Evolutionary conservation across 2,888 invertebrate genomes (phyloP).

Genomic region (Tipula helvola): DNA sequence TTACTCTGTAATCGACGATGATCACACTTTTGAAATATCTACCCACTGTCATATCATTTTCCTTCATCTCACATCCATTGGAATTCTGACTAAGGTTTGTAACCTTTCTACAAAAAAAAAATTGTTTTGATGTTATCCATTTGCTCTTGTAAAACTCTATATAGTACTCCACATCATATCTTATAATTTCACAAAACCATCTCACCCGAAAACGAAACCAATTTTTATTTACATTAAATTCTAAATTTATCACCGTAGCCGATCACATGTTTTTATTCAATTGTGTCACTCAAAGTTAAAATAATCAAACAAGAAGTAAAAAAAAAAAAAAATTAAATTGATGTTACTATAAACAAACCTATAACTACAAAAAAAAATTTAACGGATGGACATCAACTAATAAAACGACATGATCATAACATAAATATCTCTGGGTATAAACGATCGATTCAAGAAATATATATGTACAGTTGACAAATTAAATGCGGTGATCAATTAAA

Average conservation of each 20-base stretch:
- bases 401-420: neutral
- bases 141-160: neutral
- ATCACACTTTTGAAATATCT: neutral
- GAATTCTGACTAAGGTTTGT: neutral
- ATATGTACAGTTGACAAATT: neutral
- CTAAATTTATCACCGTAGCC: neutral
- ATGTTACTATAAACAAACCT: neutral
- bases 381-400: conserved; percentile 4
- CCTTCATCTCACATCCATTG: neutral
- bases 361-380: neutral
- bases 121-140: neutral
- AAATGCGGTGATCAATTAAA: neutral
- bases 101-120: neutral
- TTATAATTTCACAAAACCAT: neutral
- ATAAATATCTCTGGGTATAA: neutral
- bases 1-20: no score
- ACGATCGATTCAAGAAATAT: neutral
- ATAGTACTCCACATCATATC: neutral
- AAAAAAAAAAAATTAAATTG: neutral
- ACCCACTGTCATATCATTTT: neutral
- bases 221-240: neutral
- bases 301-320: neutral
- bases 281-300: neutral
- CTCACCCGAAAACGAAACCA: neutral
- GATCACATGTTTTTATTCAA: neutral